phyloP scores from a whole-genome alignment of 2,113 vertebrate species.

The Clarias magur region DNA sequence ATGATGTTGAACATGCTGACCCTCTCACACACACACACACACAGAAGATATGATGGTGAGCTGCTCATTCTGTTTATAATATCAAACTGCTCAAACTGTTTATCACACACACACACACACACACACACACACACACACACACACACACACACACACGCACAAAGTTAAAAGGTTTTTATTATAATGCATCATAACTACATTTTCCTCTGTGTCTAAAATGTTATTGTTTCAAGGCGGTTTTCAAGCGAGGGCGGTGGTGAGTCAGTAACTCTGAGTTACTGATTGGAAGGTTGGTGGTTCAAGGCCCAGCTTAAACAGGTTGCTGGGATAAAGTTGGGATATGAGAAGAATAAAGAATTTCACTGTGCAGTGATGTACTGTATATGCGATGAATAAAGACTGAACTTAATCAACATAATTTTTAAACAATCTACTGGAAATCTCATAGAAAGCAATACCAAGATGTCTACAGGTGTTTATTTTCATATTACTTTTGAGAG shows the following conservation, averaged over 20 bases:
- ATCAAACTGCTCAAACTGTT: too few relatives aligned
- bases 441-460: neutral
- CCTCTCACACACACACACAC: too few relatives aligned
- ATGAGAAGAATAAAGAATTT: too few relatives aligned
- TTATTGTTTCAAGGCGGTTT: neutral
- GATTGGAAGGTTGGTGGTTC: too few relatives aligned
- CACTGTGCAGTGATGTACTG: too few relatives aligned
- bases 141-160: neutral
- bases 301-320: too few relatives aligned
- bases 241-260: too few relatives aligned
- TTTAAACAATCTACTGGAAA: neutral
- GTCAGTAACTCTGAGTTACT: too few relatives aligned
- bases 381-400: too few relatives aligned
- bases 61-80: too few relatives aligned
- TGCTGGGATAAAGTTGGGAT: too few relatives aligned
- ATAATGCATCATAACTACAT: neutral
- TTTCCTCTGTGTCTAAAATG: neutral
- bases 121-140: neutral
- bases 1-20: neutral
- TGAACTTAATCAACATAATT: neutral
- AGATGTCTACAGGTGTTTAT: neutral
- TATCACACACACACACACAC: neutral
- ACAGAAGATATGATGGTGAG: too few relatives aligned
- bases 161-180: neutral
- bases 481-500: neutral